phyloP scores from a whole-genome alignment of 2,113 vertebrate genomes.

The Ochotona curzoniae region DNA sequence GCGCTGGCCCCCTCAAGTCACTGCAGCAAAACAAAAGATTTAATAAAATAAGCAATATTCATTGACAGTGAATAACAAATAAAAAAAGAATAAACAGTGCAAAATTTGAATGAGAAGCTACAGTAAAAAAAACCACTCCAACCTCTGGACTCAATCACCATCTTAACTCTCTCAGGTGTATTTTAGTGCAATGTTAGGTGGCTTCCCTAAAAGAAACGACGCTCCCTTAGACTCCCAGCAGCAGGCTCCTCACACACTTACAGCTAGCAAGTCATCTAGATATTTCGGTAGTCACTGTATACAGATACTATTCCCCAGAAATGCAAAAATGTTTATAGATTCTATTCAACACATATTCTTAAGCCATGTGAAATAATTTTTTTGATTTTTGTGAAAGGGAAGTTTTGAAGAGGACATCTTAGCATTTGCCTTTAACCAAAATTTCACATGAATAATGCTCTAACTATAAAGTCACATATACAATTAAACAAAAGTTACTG shows the following conservation, averaged over 20 bases:
- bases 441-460: slow-evolving; percentile 34
- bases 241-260: slow-evolving; percentile 41
- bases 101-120: slow-evolving; percentile 78
- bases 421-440: slow-evolving; percentile 27
- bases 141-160: background rate
- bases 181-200: slow-evolving; percentile 42
- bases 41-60: slow-evolving; percentile 88
- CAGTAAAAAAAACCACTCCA: slow-evolving; percentile 28
- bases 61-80: slow-evolving; percentile 80
- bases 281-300: background rate
- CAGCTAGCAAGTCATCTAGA: slow-evolving; percentile 9
- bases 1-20: slow-evolving; percentile 86
- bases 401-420: slow-evolving; percentile 39
- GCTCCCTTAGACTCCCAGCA: background rate
- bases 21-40: slow-evolving; percentile 89
- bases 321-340: slow-evolving; percentile 7
- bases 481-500: slow-evolving; percentile 43
- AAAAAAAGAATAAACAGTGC: slow-evolving; percentile 74
- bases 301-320: slow-evolving; percentile 15
- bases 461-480: slow-evolving; percentile 12
- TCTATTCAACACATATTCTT: background rate
- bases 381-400: background rate
- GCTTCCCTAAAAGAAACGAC: background rate
- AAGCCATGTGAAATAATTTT: slow-evolving; percentile 34
- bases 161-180: background rate